Percentiles rank a stretch among this genome's conserved stretches.
These are phyloP conservation scores for Nowickia ferox DNA, from an alignment of 2,888 invertebrate genomes.

Conservation along the genomic window DNA sequence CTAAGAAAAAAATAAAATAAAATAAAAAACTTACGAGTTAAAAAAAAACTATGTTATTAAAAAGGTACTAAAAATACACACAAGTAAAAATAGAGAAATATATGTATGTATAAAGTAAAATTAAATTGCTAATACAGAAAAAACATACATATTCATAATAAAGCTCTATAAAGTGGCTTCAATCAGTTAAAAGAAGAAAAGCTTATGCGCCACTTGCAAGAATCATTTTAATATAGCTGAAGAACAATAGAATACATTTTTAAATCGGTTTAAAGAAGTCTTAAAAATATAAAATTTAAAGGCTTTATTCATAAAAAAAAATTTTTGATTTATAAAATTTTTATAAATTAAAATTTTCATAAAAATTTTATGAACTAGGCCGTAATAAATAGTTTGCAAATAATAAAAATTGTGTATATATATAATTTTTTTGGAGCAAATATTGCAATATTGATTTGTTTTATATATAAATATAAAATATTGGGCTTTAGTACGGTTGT, in stretches of 20 bases:
- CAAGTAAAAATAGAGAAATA: constrained; percentile 20
- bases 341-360: too few species aligned
- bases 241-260: constrained; percentile 20
- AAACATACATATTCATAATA: constrained; percentile 28
- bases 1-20: constrained; percentile 44
- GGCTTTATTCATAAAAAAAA: too few species aligned
- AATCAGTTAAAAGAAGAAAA: neutral
- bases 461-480: constrained; percentile 50
- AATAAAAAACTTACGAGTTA: constrained; percentile 48
- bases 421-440: constrained; percentile 70
- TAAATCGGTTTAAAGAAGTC: constrained; percentile 20
- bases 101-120: constrained; percentile 31
- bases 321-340: too few species aligned
- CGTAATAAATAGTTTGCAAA: constrained; percentile 32
- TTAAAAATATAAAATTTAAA: constrained; percentile 38
- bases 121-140: constrained; percentile 54
- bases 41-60: constrained; percentile 45
- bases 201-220: neutral
- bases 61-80: constrained; percentile 52
- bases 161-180: constrained; percentile 19
- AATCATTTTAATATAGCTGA: constrained; percentile 28
- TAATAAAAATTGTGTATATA: constrained; percentile 41
- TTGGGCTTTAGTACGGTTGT: neutral
- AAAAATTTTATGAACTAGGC: too few species aligned
- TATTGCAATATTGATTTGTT: constrained; percentile 74